Percentiles rank a stretch among this genome's conserved stretches.
These are phyloP conservation scores for Halotydeus destructor DNA, from an alignment of 1,140 invertebrate species.

Conservation along the genomic window DNA sequence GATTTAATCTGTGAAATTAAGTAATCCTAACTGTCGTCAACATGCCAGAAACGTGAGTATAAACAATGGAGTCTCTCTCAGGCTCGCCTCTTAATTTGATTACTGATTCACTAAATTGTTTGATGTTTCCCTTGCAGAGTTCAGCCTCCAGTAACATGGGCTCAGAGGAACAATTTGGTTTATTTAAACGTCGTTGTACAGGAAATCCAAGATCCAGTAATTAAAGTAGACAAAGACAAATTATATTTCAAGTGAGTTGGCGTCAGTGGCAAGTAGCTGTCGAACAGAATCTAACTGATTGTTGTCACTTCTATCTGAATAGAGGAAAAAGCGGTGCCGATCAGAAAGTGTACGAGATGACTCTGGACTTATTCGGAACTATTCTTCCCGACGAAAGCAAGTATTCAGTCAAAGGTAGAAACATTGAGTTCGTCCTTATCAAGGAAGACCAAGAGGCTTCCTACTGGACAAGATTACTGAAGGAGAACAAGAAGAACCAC, in stretches of 20 bases:
- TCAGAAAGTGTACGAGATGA: conserved; percentile 59
- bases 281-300: background rate
- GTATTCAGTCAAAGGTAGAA: conserved; percentile 37
- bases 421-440: conserved; percentile 52
- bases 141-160: conserved; percentile 72
- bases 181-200: conserved; percentile 72
- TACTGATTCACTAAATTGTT: no score
- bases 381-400: conserved; percentile 48
- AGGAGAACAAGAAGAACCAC: conserved; percentile 69
- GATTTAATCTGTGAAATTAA: no score
- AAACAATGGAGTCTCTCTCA: no score
- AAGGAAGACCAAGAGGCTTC: conserved; percentile 42
- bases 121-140: no score
- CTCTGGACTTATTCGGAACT: conserved; percentile 55
- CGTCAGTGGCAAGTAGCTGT: background rate
- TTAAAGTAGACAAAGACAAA: conserved; percentile 54
- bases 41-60: no score
- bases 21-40: no score
- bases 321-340: conserved; percentile 58
- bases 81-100: no score
- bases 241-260: conserved; percentile 46
- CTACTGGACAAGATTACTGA: conserved; percentile 68
- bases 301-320: conserved; percentile 12
- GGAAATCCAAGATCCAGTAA: conserved; percentile 60
- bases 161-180: conserved; percentile 53